Evolutionary conservation across 2,797 vertebrate species (phyloP).

Genomic region (Ctenopoma kingsleyae): DNA sequence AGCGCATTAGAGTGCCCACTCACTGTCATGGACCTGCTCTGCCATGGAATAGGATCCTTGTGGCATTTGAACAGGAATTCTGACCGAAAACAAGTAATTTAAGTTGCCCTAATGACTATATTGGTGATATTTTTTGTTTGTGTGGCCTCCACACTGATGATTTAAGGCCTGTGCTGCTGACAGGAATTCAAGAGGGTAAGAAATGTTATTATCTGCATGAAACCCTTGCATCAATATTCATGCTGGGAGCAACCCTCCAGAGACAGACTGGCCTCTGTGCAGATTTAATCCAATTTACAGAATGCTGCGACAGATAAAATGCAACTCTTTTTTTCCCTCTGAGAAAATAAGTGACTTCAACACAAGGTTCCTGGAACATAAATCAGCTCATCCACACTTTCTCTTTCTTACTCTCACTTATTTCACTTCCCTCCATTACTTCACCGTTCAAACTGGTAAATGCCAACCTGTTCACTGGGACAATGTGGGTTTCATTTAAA

Average conservation of each 20-base stretch:
- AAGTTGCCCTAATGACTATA: conserved; percentile 20
- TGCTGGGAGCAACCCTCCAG: conserved; percentile 54
- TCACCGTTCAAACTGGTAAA: conserved; percentile 35
- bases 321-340: conserved; percentile 32
- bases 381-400: conserved; percentile 28
- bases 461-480: conserved; percentile 30
- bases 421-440: conserved; percentile 9
- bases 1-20: conserved; percentile 49
- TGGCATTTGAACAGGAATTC: conserved; percentile 52
- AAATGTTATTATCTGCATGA: conserved; percentile 62
- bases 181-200: conserved; percentile 59
- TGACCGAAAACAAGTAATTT: conserved; percentile 52
- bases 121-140: conserved; percentile 57
- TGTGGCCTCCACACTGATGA: conserved; percentile 49
- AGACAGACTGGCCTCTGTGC: conserved; percentile 60
- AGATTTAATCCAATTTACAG: conserved; percentile 78
- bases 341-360: conserved; percentile 55
- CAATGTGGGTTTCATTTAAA: conserved; percentile 56
- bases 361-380: conserved; percentile 48
- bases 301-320: conserved; percentile 63
- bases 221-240: conserved; percentile 72
- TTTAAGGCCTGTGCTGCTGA: conserved; percentile 37
- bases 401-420: conserved; percentile 10
- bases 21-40: conserved; percentile 53
- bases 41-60: conserved; percentile 43